Evolutionary conservation across 2,888 invertebrate species (phyloP), one percentile per base, ranked within the genome.

Genomic region (Sarcophaga subvicina): DNA sequence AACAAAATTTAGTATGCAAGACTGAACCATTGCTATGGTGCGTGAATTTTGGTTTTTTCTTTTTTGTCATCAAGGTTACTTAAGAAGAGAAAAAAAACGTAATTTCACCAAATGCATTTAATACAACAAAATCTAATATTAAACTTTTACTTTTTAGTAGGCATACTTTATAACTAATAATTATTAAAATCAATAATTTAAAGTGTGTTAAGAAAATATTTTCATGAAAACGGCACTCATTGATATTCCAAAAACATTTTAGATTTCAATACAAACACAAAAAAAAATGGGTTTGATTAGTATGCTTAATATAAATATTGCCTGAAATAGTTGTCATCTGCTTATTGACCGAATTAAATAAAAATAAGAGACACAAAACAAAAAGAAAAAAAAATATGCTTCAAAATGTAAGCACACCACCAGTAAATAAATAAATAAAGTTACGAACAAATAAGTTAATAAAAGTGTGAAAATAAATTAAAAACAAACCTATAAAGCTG

Each of bases 321-420:
- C 47, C 63, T 59, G 2, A 63, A 77, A 54, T 63, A 59, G 54
- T 25, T 77, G 59, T 54, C 76, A 77, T 69, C 67, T 79, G 85
- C 76, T 79, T 76, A 76, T 80, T 86, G 80, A 82, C 82, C 82
- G 75, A 75, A 75, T 80, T 85, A 82, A 75, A 54, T 3, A 27
- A n/a, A 76, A 62, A 81, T 11, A 47, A 5, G 12, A 37, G 37
- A 2, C 37, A 37, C 8, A 37, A 37, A 37, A 37, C 8, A 37
- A 0, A 37, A 37, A 45, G 59, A 62, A 59, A 60, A 20, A 20
- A 45, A 67, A 62, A 20, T 49, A 69, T 54, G 47, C 47, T 81
- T 77, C 10, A 37, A 79, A 70, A 75, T 64, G 73, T 71, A 54
- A 75, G 59, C 60, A 75, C 75, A 70, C 47, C 37, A 62, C 37